These are phyloP conservation scores for Drosophila trichaetosa DNA, from an alignment of 2,888 invertebrate genomes.

Conservation along the genomic window DNA sequence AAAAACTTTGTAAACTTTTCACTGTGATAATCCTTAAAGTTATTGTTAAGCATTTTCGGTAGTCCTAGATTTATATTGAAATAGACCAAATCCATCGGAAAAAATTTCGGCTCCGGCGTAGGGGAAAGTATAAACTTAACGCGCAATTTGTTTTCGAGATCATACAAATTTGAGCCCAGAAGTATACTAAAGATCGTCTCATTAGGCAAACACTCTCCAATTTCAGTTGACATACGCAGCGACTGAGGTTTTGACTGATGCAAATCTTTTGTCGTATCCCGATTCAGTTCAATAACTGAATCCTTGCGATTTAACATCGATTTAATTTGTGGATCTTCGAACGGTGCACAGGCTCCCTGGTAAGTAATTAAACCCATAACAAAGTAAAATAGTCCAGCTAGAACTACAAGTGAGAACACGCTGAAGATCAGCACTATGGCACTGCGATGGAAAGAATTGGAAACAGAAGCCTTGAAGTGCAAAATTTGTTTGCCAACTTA, in stretches of 20 bases:
- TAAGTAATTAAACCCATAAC: not conserved
- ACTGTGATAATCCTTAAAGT: conserved; percentile 1
- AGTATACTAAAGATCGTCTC: not conserved
- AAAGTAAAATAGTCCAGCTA: conserved; percentile 4
- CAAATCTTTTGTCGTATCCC: not conserved
- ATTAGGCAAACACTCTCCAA: not conserved
- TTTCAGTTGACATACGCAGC: not conserved
- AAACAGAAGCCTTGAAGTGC: not conserved
- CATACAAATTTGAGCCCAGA: not conserved
- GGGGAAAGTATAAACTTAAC: not conserved
- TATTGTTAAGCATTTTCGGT: not conserved
- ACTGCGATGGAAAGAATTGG: not conserved
- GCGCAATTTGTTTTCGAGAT: not conserved
- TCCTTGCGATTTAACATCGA: not conserved
- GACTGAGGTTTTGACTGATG: not conserved
- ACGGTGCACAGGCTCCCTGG: conserved; percentile 1
- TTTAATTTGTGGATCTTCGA: not conserved
- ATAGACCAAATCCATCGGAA: not conserved
- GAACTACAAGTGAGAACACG: conserved; percentile 3
- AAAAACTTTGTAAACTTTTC: not conserved
- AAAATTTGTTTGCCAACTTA: not conserved
- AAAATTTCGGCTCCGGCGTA: not conserved
- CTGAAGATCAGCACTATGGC: conserved; percentile 1
- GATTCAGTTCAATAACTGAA: not conserved
- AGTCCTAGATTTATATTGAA: not conserved